A percentile compares a stretch with the other conserved stretches of the same genome.
phyloP scores from a whole-genome alignment of 2,797 vertebrate species.

The Liparis tanakae region DNA sequence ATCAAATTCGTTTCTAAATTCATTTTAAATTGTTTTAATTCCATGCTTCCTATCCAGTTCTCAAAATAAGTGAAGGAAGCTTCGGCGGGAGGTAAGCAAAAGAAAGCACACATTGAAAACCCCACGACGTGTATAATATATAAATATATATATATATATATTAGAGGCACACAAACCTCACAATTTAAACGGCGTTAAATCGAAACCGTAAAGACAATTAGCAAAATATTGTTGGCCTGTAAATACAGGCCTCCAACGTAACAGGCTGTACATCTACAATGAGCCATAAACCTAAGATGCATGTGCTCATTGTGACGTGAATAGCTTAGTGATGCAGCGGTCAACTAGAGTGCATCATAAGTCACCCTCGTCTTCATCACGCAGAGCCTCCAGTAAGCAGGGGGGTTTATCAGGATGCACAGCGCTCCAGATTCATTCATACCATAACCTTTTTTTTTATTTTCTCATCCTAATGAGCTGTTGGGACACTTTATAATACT shows the following conservation, averaged over 20 bases:
- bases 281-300: slow-evolving; percentile 7
- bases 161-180: background rate
- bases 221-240: background rate
- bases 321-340: slow-evolving; percentile 48
- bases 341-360: slow-evolving; percentile 42
- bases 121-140: no score
- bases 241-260: background rate
- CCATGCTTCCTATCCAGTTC: background rate
- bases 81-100: background rate
- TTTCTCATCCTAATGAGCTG: slow-evolving; percentile 62
- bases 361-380: slow-evolving; percentile 50
- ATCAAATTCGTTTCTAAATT: no score
- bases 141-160: background rate
- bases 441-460: slow-evolving; percentile 52
- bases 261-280: slow-evolving; percentile 20
- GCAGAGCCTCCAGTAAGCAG: slow-evolving; percentile 42
- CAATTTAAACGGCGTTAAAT: background rate
- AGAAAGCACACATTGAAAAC: background rate
- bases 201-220: background rate
- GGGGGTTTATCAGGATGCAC: slow-evolving; percentile 43
- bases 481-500: slow-evolving; percentile 50
- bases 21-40: background rate
- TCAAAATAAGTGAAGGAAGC: background rate
- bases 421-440: slow-evolving; percentile 50
- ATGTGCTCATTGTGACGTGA: slow-evolving; percentile 46